A percentile compares a stretch with the other conserved stretches of the same genome.
These are phyloP conservation scores for Neoaliturus tenellus DNA, from an alignment of 2,888 invertebrate species.

Conservation along the genomic window DNA sequence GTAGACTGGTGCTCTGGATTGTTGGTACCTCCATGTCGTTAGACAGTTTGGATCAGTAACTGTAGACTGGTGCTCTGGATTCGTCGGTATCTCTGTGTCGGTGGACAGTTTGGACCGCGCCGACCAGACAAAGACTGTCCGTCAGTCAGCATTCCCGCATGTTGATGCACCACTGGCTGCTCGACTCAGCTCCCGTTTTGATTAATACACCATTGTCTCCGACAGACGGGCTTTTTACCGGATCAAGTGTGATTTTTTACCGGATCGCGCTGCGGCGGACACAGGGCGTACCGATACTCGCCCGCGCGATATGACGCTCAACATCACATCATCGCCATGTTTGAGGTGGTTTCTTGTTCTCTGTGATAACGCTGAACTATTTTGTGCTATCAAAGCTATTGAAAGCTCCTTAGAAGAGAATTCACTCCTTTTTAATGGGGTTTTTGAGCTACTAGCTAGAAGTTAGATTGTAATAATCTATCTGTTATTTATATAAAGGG, in stretches of 20 bases:
- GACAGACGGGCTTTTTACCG: constrained; percentile 41
- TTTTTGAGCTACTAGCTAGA: too few relatives aligned
- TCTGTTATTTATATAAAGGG: too few relatives aligned
- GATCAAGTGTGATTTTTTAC: constrained; percentile 50
- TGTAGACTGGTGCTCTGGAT: neutral
- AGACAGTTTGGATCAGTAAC: too few relatives aligned
- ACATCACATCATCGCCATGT: too few relatives aligned
- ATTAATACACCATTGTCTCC: constrained; percentile 54
- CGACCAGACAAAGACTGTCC: constrained; percentile 2
- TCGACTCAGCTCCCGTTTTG: constrained; percentile 45
- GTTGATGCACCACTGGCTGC: constrained; percentile 34
- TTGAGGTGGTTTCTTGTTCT: too few relatives aligned
- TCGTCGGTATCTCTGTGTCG: neutral
- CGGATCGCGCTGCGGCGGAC: neutral
- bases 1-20: too few relatives aligned
- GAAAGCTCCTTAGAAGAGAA: too few relatives aligned
- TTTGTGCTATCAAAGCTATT: too few relatives aligned
- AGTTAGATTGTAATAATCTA: too few relatives aligned
- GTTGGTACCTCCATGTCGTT: too few relatives aligned
- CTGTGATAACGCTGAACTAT: too few relatives aligned
- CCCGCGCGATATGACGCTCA: constrained; percentile 29
- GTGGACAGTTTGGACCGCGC: neutral
- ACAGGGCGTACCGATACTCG: neutral
- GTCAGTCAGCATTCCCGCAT: constrained; percentile 53
- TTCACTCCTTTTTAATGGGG: too few relatives aligned